phyloP scores from a whole-genome alignment of 1,140 invertebrate genomes.

The Episyrphus balteatus region DNA sequence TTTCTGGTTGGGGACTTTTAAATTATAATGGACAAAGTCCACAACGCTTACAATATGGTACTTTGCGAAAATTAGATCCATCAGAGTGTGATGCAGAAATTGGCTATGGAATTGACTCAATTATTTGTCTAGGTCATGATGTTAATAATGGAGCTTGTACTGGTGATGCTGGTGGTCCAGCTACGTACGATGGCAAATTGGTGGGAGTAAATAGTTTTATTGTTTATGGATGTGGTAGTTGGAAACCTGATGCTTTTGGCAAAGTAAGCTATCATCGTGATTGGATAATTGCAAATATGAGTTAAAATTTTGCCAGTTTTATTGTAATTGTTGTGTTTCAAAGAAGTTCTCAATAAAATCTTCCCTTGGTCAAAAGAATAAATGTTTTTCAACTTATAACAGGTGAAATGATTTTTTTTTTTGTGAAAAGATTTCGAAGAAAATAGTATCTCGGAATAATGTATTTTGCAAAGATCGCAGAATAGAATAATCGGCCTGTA shows the following conservation, averaged over 20 bases:
- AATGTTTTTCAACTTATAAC: too few relatives aligned
- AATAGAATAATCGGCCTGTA: too few relatives aligned
- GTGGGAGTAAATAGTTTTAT: slow-evolving; percentile 12
- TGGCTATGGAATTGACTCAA: slow-evolving; percentile 1
- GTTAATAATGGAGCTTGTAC: slow-evolving; percentile 6
- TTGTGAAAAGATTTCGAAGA: too few relatives aligned
- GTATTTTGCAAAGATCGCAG: too few relatives aligned
- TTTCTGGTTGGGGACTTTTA: slow-evolving; percentile 36
- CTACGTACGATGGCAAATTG: slow-evolving; percentile 7
- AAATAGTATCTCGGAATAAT: too few relatives aligned
- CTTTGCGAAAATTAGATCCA: slow-evolving; percentile 1
- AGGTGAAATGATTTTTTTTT: too few relatives aligned
- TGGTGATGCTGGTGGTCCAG: slow-evolving; percentile 12
- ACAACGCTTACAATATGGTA: slow-evolving; percentile 5
- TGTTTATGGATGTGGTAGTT: slow-evolving; percentile 6
- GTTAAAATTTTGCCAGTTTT: too few relatives aligned
- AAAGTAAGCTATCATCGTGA: slow-evolving; percentile 30
- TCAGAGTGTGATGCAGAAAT: slow-evolving; percentile 3
- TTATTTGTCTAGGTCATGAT: slow-evolving; percentile 7
- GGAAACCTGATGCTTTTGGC: slow-evolving; percentile 41
- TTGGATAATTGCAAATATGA: slow-evolving; percentile 28
- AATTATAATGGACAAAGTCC: slow-evolving; percentile 3
- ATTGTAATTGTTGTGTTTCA: too few relatives aligned
- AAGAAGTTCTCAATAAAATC: too few relatives aligned
- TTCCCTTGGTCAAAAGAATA: too few relatives aligned